Percentiles rank a stretch among this genome's conserved stretches.
Evolutionary conservation across 2,113 vertebrate genomes (phyloP).

Genomic region (Balaenoptera acutorostrata): DNA sequence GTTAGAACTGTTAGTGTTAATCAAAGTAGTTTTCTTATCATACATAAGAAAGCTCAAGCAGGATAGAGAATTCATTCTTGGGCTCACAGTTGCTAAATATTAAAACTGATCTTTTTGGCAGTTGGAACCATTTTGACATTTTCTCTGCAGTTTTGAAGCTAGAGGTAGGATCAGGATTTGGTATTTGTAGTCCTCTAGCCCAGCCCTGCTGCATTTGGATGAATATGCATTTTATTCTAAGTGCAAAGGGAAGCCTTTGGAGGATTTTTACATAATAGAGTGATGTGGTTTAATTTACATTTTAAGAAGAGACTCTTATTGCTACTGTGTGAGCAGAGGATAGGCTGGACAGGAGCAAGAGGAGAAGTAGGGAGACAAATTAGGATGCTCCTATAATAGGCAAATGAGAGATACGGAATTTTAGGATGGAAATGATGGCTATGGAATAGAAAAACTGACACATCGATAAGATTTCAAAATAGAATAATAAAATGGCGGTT

Average conservation of each 20-base stretch:
- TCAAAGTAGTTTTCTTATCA: not conserved
- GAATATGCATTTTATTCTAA: not conserved
- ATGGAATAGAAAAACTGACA: not conserved
- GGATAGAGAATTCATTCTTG: not conserved
- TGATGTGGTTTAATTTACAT: not conserved
- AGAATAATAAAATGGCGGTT: not conserved
- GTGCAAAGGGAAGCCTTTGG: not conserved
- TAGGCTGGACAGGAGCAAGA: not conserved
- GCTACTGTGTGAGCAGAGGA: not conserved
- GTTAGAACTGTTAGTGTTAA: not conserved
- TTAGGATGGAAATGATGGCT: not conserved
- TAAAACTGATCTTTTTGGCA: not conserved
- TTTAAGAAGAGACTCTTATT: not conserved
- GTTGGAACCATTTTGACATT: not conserved
- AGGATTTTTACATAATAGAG: not conserved
- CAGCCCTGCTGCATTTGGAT: not conserved
- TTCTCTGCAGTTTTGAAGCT: not conserved
- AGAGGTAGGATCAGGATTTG: not conserved
- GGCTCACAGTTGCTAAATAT: not conserved
- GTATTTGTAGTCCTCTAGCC: not conserved
- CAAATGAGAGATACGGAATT: not conserved
- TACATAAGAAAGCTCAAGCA: not conserved
- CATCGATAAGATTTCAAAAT: not conserved
- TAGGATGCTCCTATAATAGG: not conserved
- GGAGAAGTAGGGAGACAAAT: not conserved